Conservation (phyloP, 1,140 invertebrate species). For the Drosophila biarmipes region DNA sequence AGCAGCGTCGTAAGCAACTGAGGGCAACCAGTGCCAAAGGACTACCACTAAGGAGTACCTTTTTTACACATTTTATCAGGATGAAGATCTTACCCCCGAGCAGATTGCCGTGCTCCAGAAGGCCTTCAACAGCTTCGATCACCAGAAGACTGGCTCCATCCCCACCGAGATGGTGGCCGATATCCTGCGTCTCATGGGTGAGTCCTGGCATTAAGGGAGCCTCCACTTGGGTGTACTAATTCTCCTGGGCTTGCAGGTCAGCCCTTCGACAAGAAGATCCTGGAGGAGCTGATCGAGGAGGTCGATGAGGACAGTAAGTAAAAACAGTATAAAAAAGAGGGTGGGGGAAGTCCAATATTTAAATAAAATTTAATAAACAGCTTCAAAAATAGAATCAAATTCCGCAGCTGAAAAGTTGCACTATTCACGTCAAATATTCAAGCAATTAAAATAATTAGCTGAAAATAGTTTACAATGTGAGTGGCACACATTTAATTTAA, state of each 20-base stretch:
- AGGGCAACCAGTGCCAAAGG: not conserved
- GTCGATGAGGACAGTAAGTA: constrained; percentile 97
- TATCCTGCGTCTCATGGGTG: constrained; percentile 96
- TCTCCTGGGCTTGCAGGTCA: constrained; percentile 85
- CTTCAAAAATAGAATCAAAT: constrained; percentile 3
- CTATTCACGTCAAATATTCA: not conserved
- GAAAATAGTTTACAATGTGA: constrained; percentile 7
- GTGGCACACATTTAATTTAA: constrained; percentile 1
- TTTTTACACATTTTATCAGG: constrained; percentile 79
- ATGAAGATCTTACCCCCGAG: constrained; percentile 88
- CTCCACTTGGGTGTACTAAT: not conserved
- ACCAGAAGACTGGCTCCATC: constrained; percentile 96
- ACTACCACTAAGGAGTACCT: constrained; percentile 9
- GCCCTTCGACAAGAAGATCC: constrained; percentile 97
- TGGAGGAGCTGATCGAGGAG: constrained; percentile 97
- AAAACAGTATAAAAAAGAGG: not conserved
- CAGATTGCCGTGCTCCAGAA: constrained; percentile 93
- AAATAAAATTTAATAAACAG: constrained; percentile 4
- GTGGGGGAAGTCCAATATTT: no score
- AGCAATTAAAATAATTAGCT: constrained; percentile 31
- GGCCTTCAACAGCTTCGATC: constrained; percentile 98
- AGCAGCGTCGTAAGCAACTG: constrained; percentile 62
- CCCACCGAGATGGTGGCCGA: constrained; percentile 97
- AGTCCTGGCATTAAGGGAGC: not conserved
- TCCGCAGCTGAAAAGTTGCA: not conserved